These are phyloP conservation scores for Andrena bicolor DNA, from an alignment of 2,888 invertebrate genomes.

Conservation along the genomic window DNA sequence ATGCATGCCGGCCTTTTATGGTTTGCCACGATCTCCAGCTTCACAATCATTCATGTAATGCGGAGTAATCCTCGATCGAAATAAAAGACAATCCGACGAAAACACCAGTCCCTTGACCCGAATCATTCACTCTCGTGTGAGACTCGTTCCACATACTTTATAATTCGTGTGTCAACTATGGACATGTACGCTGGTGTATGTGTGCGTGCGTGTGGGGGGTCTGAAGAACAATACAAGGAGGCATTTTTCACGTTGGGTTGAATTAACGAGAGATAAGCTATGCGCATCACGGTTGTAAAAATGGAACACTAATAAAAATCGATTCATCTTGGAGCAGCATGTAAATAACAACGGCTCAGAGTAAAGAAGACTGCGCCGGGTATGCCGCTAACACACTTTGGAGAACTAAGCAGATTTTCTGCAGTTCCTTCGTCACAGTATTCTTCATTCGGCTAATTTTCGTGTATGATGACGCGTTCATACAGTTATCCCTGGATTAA, in stretches of 20 bases:
- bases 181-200: constrained; percentile 60
- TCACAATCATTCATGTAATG: constrained; percentile 58
- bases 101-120: constrained; percentile 1
- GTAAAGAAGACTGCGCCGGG: constrained; percentile 71
- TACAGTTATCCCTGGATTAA: no score
- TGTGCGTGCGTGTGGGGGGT: constrained; percentile 35
- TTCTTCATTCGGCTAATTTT: no score
- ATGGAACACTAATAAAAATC: constrained; percentile 75
- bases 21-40: constrained; percentile 60
- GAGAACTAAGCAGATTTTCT: no score
- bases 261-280: constrained; percentile 62
- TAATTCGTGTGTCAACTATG: constrained; percentile 45
- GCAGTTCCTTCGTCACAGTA: no score
- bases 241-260: constrained; percentile 80
- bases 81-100: not conserved
- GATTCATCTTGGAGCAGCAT: constrained; percentile 81
- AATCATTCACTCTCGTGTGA: constrained; percentile 15
- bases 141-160: constrained; percentile 17
- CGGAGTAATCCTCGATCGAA: constrained; percentile 27
- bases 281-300: constrained; percentile 74
- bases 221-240: constrained; percentile 72
- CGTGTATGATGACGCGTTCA: no score
- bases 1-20: constrained; percentile 60
- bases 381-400: constrained; percentile 5
- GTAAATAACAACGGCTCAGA: constrained; percentile 81